Evolutionary conservation across 1,140 invertebrate genomes (phyloP), one percentile per base, ranked within the genome.

Genomic region (Medauroidea extradentata): DNA sequence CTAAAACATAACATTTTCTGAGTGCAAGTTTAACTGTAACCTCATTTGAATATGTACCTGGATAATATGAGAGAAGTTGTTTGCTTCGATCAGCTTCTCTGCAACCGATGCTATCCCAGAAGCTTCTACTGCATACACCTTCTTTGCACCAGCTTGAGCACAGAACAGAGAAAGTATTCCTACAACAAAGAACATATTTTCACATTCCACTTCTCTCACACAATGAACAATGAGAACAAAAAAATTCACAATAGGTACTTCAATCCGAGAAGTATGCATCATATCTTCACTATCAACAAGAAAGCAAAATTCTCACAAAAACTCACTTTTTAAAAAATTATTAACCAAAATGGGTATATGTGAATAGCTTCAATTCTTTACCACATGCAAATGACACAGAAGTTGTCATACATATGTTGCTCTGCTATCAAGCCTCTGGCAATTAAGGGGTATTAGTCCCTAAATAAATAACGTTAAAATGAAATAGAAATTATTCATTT

Each of bases 121-220:
- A 66, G 93, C 91, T 79, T 97, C 93, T 63, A 99, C 85, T 13
- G 93, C 96, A 75, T 92, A 91, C 1, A 99, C 94, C 75, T 85
- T 87, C 39, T 82, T 82, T 4, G 96, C 95, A 19, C 95, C 96
- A 52, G 94, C 93, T 71, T 94, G 86, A 18, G 94, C 94, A 70
- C 91, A 91, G 81, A 99, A 98, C 83, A 99, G 88, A 25, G 94
- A 96, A 14, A 99, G 78, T 69, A 99, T 96, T 19, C 94, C 93
- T 65, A 83, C 41, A 66, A 66, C 13, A 49, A 11, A 25, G n/a
- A n/a, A n/a, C n/a, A n/a, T n/a, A n/a, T 18, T 41, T 41, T 41
- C n/a, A 11, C 9, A 41, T 41, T 41, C n/a, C n/a, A n/a, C n/a
- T n/a, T n/a, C n/a, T n/a, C n/a, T n/a, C n/a, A n/a, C n/a, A n/a